Conservation (phyloP, 2,113 vertebrate species). For the Corythaixoides concolor region DNA sequence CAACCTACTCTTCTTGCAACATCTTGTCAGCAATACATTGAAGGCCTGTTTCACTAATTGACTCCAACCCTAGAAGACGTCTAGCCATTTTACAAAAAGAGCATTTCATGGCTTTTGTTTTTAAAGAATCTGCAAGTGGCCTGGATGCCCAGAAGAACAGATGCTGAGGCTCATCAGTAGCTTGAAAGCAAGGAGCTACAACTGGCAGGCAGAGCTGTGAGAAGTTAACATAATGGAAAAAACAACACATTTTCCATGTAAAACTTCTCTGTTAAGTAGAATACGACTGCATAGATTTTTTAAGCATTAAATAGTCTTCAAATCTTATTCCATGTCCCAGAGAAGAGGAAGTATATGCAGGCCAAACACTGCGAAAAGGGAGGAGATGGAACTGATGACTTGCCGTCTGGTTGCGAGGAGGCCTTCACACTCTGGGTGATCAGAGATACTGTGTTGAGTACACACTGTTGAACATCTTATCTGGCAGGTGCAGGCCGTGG, state of each 20-base stretch:
- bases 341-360: background rate
- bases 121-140: background rate
- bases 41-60: background rate
- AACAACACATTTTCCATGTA: slow-evolving; percentile 41
- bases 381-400: background rate
- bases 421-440: rapidly evolving
- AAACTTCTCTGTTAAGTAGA: background rate
- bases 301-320: slow-evolving; percentile 15
- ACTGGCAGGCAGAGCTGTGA: slow-evolving; percentile 10
- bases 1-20: background rate
- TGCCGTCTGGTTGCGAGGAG: background rate
- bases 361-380: background rate
- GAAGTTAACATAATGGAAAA: slow-evolving; percentile 41
- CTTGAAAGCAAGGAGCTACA: slow-evolving; percentile 30
- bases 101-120: background rate
- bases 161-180: slow-evolving; percentile 11
- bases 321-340: background rate
- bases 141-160: slow-evolving; percentile 12
- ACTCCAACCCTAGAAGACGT: background rate
- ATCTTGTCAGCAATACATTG: background rate
- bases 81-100: background rate
- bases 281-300: background rate
- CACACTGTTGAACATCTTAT: rapidly evolving
- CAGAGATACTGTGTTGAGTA: background rate
- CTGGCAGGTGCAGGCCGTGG: background rate